Evolutionary conservation across 1,140 invertebrate genomes (phyloP), one percentile per base, ranked within the genome.

Genomic region (Babylonia areolata): DNA sequence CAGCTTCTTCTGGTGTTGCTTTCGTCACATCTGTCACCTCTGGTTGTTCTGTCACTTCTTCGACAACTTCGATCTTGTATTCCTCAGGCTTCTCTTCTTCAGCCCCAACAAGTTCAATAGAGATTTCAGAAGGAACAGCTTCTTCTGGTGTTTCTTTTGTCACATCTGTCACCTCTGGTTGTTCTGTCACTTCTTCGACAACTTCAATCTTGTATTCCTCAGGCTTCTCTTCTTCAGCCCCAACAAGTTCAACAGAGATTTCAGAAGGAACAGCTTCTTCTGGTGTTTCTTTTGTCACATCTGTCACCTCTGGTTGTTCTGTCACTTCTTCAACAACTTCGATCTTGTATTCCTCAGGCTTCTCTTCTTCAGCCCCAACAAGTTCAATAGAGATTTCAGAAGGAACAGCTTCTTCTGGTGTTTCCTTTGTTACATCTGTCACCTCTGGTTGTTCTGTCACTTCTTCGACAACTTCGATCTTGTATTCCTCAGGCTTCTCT

Each of bases 321-420:
- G 33, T 6, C 5, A 11, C 35, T 64, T 84, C 86, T 37, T 42
- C 51, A 3, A 87, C 86, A 28, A 64, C 35, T 51, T 84, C 81
- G 28, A 69, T 35, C 28, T 77, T 64, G 37, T 73, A 81, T 6
- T 77, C 69, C 33, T 71, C 73, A 40, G 86, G 85, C 71, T 88
- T 39, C 75, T 88, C 81, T 85, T 87, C 39, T 84, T 86, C 78
- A 46, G 89, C 75, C 79, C 84, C 86, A 20, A 54, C 85, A 51
- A 90, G 58, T 42, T 93, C 89, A n/a, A 73, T 85, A 58, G 81
- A 89, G 35, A 89, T 42, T 35, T 88, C 87, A 86, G 79, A 31
- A 1, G 64, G 54, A 28, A 73, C 83, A 51, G 77, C 28, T 20
- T 77, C 75, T 33, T 86, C 85, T 81, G 58, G 15, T 86, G 84